Evolutionary conservation across 35 echinoderm and acorn worm genomes (phyloP).

Genomic region (Heliocidaris erythrogramma): DNA sequence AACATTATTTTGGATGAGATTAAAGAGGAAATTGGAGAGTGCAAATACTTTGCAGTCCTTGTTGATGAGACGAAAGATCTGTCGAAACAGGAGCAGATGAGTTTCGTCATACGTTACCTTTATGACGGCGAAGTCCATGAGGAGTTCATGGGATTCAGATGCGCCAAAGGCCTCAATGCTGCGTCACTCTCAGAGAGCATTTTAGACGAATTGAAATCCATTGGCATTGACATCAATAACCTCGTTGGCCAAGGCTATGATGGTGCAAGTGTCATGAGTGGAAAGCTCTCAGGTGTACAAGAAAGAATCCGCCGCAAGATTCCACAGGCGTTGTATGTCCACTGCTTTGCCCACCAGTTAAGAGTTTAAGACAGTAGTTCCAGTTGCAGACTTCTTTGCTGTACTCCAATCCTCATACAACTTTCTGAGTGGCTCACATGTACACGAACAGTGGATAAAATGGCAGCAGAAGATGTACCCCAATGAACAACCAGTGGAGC

Average conservation of each 20-base stretch:
- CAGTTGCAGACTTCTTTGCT: too few species aligned
- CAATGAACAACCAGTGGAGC: slow-evolving; percentile 52
- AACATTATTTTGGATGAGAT: slow-evolving; percentile 60
- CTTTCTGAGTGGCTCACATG: too few species aligned
- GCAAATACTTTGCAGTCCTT: slow-evolving; percentile 45
- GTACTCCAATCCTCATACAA: too few species aligned
- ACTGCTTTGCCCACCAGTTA: slow-evolving; percentile 61
- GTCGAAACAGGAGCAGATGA: slow-evolving; percentile 65
- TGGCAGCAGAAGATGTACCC: too few species aligned
- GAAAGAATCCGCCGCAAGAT: slow-evolving; percentile 43
- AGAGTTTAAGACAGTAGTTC: neutral
- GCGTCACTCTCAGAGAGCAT: slow-evolving; percentile 36
- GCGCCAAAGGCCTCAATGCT: slow-evolving; percentile 61
- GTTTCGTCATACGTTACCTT: slow-evolving; percentile 61
- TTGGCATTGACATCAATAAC: slow-evolving; percentile 49
- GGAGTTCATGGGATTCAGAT: slow-evolving; percentile 54
- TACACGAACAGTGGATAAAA: too few species aligned
- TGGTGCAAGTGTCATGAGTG: slow-evolving; percentile 72
- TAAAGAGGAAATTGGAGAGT: slow-evolving; percentile 54
- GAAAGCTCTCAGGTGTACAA: slow-evolving; percentile 59
- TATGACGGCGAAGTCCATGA: slow-evolving; percentile 52
- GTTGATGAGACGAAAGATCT: slow-evolving; percentile 70
- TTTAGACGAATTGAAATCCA: slow-evolving; percentile 28
- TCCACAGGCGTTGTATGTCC: slow-evolving; percentile 50
- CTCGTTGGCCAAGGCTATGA: slow-evolving; percentile 63